Evolutionary conservation across 2,797 vertebrate genomes (phyloP), one percentile per base, ranked within the genome.

Genomic region (Pogonophryne albipinna): DNA sequence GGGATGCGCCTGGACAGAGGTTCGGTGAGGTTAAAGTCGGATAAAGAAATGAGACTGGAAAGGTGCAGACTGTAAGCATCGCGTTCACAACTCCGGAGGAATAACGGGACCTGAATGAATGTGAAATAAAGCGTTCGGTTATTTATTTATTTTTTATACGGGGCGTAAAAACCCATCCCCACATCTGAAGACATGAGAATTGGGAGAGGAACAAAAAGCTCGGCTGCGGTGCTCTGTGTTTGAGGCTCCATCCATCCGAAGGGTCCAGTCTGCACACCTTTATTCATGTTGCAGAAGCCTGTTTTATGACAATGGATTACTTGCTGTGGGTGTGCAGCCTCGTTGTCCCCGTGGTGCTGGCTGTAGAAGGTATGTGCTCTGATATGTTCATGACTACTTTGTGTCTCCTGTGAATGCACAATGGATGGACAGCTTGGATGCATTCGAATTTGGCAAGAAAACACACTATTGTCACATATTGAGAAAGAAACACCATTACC

Each of bases 301-400:
- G 94, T 52, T 91, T 93, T 89, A 89, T 95, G 95, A 95, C 94
- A 89, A 95, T 96, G 95, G 95, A 95, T 94, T 95, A 93, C 92
- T 90, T 94, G 93, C 92, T 95, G 92, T 93, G 94, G 91, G 74
- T 95, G 91, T 95, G 93, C 93, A 95, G 94, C 93, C 84, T 95
- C 83, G 34, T 95, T 67, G 88, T 95, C 64, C 93, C 95, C 41
- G 87, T 72, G 89, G 94, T 94, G 74, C 89, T 95, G 85, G 95
- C 94, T 71, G 95, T 96, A 4, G 95, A 96, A 94, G 95, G 95
- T 95, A 92, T 6, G 83, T 84, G 57, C 10, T 52, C 63, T 64
- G 15, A 19, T 59, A 38, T 76, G 74, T 80, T 44, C 19, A 52
- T 60, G 3, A 34, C 14, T 79, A 85, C 81, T 87, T 87, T 68